Percentiles rank a stretch among this genome's conserved stretches.
Evolutionary conservation across 2,888 invertebrate species (phyloP).

Genomic region (Neoaliturus tenellus): DNA sequence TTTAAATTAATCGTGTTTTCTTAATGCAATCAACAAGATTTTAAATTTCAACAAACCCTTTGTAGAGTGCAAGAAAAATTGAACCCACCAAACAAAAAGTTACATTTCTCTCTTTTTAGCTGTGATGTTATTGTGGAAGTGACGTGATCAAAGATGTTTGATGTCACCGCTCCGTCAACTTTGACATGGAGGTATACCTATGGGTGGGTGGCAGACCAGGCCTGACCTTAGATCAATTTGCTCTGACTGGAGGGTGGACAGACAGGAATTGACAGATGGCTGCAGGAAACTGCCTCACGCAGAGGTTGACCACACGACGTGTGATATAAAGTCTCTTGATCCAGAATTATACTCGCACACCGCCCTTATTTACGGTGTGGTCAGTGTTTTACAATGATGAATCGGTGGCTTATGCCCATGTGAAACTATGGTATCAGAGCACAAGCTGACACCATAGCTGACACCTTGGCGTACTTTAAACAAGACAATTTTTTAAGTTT

Average conservation of each 20-base stretch:
- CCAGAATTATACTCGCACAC: neutral
- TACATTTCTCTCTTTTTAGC: no score
- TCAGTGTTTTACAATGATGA: neutral
- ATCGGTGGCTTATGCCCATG: neutral
- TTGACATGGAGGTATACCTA: neutral
- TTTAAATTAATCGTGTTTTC: no score
- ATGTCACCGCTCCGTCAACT: neutral
- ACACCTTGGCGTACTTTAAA: no score
- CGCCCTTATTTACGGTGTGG: neutral
- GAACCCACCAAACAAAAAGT: no score
- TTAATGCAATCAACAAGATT: no score
- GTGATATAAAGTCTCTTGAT: neutral
- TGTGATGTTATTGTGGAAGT: neutral
- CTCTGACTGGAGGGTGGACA: neutral
- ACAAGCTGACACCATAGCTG: no score
- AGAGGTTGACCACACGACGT: constrained; percentile 9
- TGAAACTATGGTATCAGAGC: no score
- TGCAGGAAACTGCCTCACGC: neutral
- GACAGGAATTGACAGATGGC: neutral
- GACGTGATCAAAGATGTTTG: no score
- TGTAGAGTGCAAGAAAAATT: no score
- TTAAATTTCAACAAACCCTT: no score
- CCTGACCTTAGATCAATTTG: neutral
- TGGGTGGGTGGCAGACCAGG: neutral
- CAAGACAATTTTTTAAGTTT: no score